Percentiles rank a stretch among this genome's conserved stretches.
These are phyloP conservation scores for Perithous albicinctus DNA, from an alignment of 2,888 invertebrate genomes.

Conservation along the genomic window DNA sequence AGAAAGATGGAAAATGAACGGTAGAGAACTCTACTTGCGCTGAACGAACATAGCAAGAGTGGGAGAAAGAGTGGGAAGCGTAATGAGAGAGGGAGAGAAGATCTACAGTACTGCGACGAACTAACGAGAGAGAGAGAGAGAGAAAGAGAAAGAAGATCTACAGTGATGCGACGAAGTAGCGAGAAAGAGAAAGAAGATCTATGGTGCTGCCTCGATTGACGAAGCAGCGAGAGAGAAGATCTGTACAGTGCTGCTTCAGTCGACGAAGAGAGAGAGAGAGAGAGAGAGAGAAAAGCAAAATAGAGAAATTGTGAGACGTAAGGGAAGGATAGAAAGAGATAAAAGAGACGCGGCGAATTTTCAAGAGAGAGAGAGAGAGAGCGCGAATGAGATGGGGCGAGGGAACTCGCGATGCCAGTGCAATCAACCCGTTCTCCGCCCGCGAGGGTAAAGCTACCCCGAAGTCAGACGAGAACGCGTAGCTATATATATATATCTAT, in stretches of 20 bases:
- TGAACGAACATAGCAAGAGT: conserved; percentile 58
- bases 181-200: too few species aligned
- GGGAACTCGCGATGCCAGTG: conserved; percentile 80
- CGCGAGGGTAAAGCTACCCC: conserved; percentile 82
- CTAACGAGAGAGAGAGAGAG: conserved; percentile 50
- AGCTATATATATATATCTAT: conserved; percentile 37
- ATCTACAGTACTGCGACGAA: conserved; percentile 1
- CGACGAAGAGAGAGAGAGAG: conserved; percentile 51
- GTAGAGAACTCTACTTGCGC: conserved; percentile 33
- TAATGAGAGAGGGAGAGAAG: conserved; percentile 61
- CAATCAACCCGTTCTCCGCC: conserved; percentile 83
- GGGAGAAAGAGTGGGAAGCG: conserved; percentile 61
- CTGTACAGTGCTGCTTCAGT: too few species aligned
- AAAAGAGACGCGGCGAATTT: conserved; percentile 66
- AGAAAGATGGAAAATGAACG: conserved; percentile 34
- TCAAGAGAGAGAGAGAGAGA: conserved; percentile 62
- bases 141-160: conserved; percentile 39
- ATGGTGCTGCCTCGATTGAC: conserved; percentile 28
- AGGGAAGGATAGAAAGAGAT: conserved; percentile 61
- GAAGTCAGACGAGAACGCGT: conserved; percentile 78
- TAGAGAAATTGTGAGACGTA: too few species aligned
- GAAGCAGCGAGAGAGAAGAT: conserved; percentile 17
- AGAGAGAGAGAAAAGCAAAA: conserved; percentile 37
- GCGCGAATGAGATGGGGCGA: conserved; percentile 70
- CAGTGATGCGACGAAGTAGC: too few species aligned